Evolutionary conservation across 2,797 vertebrate genomes (phyloP).

Genomic region (Corythornis leucogaster): DNA sequence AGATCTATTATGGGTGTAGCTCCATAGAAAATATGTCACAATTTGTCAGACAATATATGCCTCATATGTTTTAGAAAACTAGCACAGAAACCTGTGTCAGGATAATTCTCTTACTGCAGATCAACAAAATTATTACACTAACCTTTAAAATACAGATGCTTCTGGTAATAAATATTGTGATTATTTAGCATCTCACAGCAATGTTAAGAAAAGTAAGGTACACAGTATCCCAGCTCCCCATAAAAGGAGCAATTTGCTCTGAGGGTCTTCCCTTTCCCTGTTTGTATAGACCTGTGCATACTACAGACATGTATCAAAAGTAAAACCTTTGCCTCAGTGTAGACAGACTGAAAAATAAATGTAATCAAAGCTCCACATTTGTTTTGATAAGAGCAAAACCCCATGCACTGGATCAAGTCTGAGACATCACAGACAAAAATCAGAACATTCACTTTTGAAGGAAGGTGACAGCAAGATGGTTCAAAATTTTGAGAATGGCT

Average conservation of each 20-base stretch:
- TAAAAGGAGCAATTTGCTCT: background rate
- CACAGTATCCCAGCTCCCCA: background rate
- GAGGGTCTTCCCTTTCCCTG: background rate
- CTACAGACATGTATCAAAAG: fast-evolving
- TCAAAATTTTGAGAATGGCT: background rate
- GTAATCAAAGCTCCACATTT: background rate
- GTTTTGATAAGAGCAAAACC: background rate
- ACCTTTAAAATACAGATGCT: background rate
- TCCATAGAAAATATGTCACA: background rate
- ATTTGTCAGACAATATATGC: background rate
- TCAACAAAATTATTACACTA: background rate
- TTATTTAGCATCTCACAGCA: background rate
- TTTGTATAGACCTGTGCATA: background rate
- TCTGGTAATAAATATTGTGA: background rate
- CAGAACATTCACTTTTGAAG: background rate
- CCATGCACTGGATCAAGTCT: background rate
- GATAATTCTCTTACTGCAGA: background rate
- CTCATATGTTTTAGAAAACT: background rate
- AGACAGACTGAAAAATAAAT: background rate
- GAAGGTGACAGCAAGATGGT: background rate
- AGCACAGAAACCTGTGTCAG: background rate
- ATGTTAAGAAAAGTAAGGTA: background rate
- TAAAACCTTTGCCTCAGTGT: background rate
- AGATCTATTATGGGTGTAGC: background rate
- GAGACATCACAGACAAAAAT: background rate